Percentiles rank a stretch among this genome's conserved stretches.
Conservation (phyloP, 2,888 invertebrate genomes). For the Dryadula phaetusa region DNA sequence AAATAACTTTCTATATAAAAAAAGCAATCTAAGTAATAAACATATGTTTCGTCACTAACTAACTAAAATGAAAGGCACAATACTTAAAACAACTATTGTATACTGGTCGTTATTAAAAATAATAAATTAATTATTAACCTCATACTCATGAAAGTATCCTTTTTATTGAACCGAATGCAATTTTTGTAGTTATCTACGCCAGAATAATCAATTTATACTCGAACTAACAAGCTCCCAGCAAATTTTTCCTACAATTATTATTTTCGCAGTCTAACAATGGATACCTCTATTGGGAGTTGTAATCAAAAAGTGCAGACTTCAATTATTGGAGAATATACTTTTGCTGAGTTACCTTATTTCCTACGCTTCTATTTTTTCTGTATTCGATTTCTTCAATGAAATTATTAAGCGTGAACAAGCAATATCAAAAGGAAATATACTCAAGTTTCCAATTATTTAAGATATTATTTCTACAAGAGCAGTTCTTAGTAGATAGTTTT, state of each 20-base stretch:
- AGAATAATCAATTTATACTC: constrained; percentile 29
- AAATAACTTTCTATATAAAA: background rate
- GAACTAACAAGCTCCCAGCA: constrained; percentile 34
- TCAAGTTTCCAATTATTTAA: constrained; percentile 7
- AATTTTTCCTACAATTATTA: constrained; percentile 37
- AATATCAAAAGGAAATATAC: constrained; percentile 13
- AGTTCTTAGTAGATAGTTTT: background rate
- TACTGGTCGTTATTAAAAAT: no score
- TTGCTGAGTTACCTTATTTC: constrained; percentile 28
- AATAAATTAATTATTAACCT: background rate
- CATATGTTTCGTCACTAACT: no score
- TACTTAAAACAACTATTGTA: no score
- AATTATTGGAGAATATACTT: constrained; percentile 38
- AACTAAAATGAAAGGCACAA: no score
- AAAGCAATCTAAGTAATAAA: no score
- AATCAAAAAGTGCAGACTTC: constrained; percentile 43
- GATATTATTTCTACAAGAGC: background rate
- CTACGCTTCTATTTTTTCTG: constrained; percentile 22
- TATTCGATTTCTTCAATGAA: constrained; percentile 20
- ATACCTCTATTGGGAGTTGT: constrained; percentile 41
- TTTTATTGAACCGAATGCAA: background rate
- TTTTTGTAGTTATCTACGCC: background rate
- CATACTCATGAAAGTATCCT: background rate
- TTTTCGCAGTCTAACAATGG: constrained; percentile 39
- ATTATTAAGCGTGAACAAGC: constrained; percentile 16